Percentiles rank a stretch among this genome's conserved stretches.
Conservation (phyloP, 92 coral and sea anemone species). For the Desmophyllum pertusum region DNA sequence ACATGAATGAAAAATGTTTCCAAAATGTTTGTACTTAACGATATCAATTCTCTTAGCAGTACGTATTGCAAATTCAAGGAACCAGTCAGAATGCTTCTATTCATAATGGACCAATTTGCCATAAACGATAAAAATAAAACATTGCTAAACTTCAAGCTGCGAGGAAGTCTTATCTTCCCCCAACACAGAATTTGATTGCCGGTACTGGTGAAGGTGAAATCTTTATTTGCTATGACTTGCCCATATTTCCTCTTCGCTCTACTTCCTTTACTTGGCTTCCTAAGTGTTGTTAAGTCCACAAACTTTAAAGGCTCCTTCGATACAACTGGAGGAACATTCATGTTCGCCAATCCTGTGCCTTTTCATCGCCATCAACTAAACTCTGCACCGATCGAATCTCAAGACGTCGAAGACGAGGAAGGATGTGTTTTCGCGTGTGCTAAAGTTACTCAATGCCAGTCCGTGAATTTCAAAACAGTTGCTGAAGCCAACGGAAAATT, state of each 20-base stretch:
- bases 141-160: too few relatives aligned
- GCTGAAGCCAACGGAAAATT: neutral
- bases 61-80: too few relatives aligned
- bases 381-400: neutral
- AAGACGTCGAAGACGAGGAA: neutral
- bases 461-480: constrained; percentile 6
- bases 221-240: neutral
- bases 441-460: neutral
- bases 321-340: neutral
- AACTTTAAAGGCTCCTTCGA: neutral
- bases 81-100: too few relatives aligned
- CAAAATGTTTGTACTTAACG: too few relatives aligned
- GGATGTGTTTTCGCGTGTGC: neutral
- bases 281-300: neutral
- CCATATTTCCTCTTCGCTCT: neutral
- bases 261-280: neutral
- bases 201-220: too few relatives aligned
- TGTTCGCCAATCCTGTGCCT: neutral
- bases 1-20: too few relatives aligned
- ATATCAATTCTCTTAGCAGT: too few relatives aligned
- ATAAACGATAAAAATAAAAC: too few relatives aligned
- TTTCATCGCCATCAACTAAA: neutral
- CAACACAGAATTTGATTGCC: too few relatives aligned
- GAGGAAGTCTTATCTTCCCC: too few relatives aligned
- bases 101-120: too few relatives aligned